A percentile compares a stretch with the other conserved stretches of the same genome.
Conservation (phyloP, 2,888 invertebrate species). For the Fragum whitleyi region DNA sequence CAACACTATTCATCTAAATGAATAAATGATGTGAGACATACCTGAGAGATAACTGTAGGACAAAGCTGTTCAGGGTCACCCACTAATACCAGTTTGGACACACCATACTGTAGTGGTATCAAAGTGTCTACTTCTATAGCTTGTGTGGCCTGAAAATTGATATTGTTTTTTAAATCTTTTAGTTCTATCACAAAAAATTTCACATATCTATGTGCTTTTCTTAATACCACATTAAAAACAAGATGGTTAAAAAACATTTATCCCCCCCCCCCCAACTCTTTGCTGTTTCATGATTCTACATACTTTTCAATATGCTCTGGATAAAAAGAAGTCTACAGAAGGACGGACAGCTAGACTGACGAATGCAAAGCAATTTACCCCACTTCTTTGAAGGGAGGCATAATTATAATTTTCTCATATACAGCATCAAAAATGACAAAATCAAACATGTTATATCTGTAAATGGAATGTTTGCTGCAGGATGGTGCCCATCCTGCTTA, state of each 20-base stretch:
- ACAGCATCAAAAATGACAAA: constrained; percentile 83
- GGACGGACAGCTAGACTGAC: too few relatives aligned
- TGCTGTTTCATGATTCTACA: too few relatives aligned
- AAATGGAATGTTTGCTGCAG: background rate
- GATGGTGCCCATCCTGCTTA: constrained; percentile 76
- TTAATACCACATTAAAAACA: too few relatives aligned
- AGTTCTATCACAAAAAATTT: too few relatives aligned
- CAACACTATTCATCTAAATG: too few relatives aligned
- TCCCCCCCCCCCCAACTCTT: too few relatives aligned
- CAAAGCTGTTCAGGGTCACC: constrained; percentile 95
- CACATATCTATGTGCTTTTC: background rate
- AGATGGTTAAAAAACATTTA: too few relatives aligned
- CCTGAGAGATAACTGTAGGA: constrained; percentile 91
- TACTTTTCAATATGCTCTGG: too few relatives aligned
- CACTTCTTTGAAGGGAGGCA: too few relatives aligned
- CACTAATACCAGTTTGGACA: constrained; percentile 91
- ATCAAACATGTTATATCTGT: constrained; percentile 63
- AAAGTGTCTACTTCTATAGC: constrained; percentile 93
- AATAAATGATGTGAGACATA: too few relatives aligned
- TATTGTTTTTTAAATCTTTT: background rate
- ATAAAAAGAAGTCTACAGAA: too few relatives aligned
- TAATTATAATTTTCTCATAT: constrained; percentile 4
- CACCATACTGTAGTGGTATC: constrained; percentile 91
- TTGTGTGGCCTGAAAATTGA: constrained; percentile 90
- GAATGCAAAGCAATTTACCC: too few relatives aligned